Evolutionary conservation across 2,797 vertebrate species (phyloP), one percentile per base, ranked within the genome.

Genomic region (Micromesistius poutassou): DNA sequence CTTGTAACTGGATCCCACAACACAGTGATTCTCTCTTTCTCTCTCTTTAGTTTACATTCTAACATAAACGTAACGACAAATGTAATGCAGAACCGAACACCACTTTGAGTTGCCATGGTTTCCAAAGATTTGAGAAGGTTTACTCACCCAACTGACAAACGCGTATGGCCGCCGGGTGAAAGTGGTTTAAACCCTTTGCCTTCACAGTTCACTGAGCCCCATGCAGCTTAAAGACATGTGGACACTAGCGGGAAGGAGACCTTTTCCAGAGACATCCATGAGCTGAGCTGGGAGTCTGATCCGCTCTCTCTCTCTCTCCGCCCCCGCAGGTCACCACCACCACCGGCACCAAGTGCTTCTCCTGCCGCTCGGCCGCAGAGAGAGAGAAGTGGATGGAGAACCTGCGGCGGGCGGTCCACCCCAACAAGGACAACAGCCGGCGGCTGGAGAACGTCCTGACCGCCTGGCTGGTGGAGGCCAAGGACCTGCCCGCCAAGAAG

Each of bases 341-440:
- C 13, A 96, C 95, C 12, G 97, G 97, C 78, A 98, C 95, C 89
- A 99, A 99, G 92, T 99, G 97, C 78, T 98, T 99, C 91, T 97
- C 96, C 2, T 98, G 97, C 80, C 95, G 95, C 40, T 98, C 97
- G 0, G 96, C 96, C 25, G 96, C 97, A 31, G 97, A 98, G 84
- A 93, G 97, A 88, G 97, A 99, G 84, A 97, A 96, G 91, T 99
- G 97, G 97, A 98, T 99, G 97, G 97, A 99, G 93, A 99, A 98
- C 88, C 94, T 99, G 74, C 92, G 96, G 4, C 89, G 97, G 73
- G 96, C 96, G 0, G 95, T 97, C 30, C 97, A 98, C 42, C 97
- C 97, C 0, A 98, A 96, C 92, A 98, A 93, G 40, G 97, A 99
- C 91, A 99, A 99, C 88, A 96, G 95, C 86, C 90, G 95, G 4